Evolutionary conservation across 2,888 invertebrate genomes (phyloP), one percentile per base, ranked within the genome.

Genomic region (Drosophila mayaguana): DNA sequence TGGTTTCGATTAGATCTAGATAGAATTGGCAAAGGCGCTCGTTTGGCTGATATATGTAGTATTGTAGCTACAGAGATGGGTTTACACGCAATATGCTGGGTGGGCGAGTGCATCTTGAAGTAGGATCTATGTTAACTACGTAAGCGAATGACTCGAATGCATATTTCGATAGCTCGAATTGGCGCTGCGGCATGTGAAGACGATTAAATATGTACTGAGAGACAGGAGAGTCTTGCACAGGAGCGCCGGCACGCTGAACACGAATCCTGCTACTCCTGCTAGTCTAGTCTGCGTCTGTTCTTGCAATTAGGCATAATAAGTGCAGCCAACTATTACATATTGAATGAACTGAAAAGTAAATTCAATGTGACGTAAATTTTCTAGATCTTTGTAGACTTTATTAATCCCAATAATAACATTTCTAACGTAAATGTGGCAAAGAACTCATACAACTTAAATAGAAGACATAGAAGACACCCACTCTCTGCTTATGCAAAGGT

Each of bases 1-100:
- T 83, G 28, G 48, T 63, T 72, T 86, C 83, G 86, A 87, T 87
- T 87, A 87, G 86, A 87, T 85, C 86, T 89, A 89, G 50, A 36
- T 88, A 70, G 90, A 76, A 86, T 89, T 86, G 88, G 48, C 48
- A 72, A 66, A 74, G 75, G 78, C 76, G 75, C 88, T 82, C 71
- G 69, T 78, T 79, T 69, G 32, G 74, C 79, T 68, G 68, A 73
- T 50, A 63, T 67, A 40, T 7, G 9, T 36, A 12, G 14, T 40
- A 40, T 67, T 70, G 73, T 63, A 43, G 42, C 73, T 72, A 75
- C 69, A 45, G 43, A 42, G 38, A 64, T 68, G 53, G 38, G 20
- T 53, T 22, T 53, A 53, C 38, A 22, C 38, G 34, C 36, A 53
- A 5, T 64, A 72, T 73, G 73, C 67, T 53, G 64, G 18, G 78